These are phyloP conservation scores for Sebastes steindachneri DNA, from an alignment of 2,797 vertebrate species.

Conservation along the genomic window DNA sequence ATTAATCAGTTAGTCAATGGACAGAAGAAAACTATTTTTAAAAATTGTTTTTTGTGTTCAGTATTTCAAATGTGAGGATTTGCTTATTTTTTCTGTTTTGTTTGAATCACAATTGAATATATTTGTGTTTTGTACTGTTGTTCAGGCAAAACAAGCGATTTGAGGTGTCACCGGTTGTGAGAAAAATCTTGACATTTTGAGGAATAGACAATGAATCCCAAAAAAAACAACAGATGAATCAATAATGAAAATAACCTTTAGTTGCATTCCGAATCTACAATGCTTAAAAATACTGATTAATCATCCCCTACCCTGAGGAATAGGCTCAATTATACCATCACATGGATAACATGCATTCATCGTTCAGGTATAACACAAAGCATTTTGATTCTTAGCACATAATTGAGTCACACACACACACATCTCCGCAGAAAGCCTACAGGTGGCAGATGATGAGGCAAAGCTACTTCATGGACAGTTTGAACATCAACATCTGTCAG, in stretches of 20 bases:
- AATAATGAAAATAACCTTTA: neutral
- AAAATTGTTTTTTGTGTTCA: no score
- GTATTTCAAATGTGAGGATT: neutral
- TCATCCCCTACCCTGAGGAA: neutral
- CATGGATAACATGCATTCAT: neutral
- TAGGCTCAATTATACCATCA: neutral
- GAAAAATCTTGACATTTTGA: neutral
- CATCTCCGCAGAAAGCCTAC: conserved; percentile 39
- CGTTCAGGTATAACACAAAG: neutral
- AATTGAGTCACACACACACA: neutral
- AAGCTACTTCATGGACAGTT: conserved; percentile 54
- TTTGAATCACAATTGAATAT: neutral
- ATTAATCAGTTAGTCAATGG: neutral
- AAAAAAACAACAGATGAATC: neutral
- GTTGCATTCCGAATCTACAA: accelerated
- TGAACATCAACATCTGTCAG: conserved; percentile 66
- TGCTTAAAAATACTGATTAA: neutral
- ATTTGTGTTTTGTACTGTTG: neutral
- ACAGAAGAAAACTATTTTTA: neutral
- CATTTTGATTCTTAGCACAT: neutral
- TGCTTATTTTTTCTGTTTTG: neutral
- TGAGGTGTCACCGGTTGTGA: neutral
- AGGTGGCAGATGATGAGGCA: conserved; percentile 67
- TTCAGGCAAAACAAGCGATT: neutral
- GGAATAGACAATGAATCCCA: neutral